phyloP scores from a whole-genome alignment of 2,888 invertebrate species.

The Bruchidius siliquastri region DNA sequence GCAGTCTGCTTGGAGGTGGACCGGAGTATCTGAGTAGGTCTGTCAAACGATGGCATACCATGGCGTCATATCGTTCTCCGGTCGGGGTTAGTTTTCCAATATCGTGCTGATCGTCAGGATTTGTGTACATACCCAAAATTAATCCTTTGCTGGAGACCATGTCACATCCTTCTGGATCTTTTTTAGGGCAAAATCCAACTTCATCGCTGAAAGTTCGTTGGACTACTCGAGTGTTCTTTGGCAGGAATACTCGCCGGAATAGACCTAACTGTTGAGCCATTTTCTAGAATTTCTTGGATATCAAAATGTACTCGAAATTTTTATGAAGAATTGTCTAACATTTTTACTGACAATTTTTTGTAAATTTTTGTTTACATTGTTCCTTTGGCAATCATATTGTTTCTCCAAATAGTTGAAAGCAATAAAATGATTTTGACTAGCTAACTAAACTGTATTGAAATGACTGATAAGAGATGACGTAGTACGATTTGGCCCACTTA shows the following conservation, averaged over 20 bases:
- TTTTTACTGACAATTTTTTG: neutral
- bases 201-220: neutral
- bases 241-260: neutral
- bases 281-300: neutral
- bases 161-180: neutral
- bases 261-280: neutral
- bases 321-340: neutral
- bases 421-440: no score
- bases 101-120: constrained; percentile 51
- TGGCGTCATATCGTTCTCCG: constrained; percentile 56
- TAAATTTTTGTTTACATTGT: neutral
- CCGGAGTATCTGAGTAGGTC: constrained; percentile 46
- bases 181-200: neutral
- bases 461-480: no score
- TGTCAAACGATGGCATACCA: constrained; percentile 53
- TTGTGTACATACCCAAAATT: constrained; percentile 60
- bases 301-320: neutral
- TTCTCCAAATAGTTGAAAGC: neutral
- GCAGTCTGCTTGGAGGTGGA: constrained; percentile 53
- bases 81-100: constrained; percentile 60
- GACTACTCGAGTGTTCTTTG: neutral
- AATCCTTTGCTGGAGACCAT: constrained; percentile 46
- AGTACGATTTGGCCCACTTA: no score
- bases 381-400: neutral
- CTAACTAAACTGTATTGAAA: no score